Conservation (phyloP, 2,888 invertebrate genomes). For the Microctonus brassicae region DNA sequence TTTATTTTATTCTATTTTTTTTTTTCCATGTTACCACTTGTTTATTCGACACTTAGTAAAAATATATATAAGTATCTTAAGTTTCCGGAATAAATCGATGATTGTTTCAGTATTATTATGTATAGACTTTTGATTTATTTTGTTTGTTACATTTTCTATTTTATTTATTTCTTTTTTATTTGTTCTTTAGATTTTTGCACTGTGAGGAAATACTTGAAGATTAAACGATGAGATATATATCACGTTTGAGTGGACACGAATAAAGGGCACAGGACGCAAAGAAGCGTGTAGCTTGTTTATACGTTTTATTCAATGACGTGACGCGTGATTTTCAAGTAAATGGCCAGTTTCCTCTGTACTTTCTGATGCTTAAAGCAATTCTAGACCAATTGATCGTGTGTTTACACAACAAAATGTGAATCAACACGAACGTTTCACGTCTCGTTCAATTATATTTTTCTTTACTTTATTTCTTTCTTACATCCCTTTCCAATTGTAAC, state of each 20-base stretch:
- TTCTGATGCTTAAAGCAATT: constrained; percentile 34
- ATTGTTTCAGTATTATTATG: not conserved
- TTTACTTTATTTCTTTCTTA: too few relatives aligned
- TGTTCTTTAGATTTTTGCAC: not conserved
- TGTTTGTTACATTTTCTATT: too few relatives aligned
- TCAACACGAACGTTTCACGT: constrained; percentile 40
- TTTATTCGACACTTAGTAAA: too few relatives aligned
- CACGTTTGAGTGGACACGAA: constrained; percentile 19
- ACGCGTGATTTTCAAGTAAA: constrained; percentile 47
- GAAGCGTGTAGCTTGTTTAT: constrained; percentile 47
- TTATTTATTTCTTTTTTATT: not conserved
- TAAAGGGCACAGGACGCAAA: constrained; percentile 38
- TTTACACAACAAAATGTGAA: constrained; percentile 48
- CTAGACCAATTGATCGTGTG: constrained; percentile 46
- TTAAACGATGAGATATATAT: constrained; percentile 5
- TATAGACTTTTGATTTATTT: too few relatives aligned
- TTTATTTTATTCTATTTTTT: too few relatives aligned
- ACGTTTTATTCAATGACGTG: constrained; percentile 46
- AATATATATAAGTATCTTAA: too few relatives aligned
- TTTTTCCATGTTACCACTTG: too few relatives aligned
- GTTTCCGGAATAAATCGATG: too few relatives aligned
- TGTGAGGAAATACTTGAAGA: not conserved
- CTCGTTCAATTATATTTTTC: constrained; percentile 2
- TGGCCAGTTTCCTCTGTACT: constrained; percentile 52
- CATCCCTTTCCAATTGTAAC: not conserved